Evolutionary conservation across 2,797 vertebrate genomes (phyloP), one percentile per base, ranked within the genome.

Genomic region (Lateolabrax maculatus): DNA sequence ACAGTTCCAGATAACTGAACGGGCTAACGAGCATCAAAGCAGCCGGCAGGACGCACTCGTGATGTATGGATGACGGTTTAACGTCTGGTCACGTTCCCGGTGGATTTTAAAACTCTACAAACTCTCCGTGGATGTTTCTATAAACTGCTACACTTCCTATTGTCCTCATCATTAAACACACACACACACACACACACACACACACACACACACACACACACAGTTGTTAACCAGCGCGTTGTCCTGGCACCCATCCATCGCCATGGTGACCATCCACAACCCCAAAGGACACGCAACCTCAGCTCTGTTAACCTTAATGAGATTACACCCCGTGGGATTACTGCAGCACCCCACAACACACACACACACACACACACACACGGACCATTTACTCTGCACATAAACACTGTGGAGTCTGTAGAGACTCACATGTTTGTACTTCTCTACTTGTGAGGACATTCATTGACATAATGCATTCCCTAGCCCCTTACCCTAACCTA

Each of bases 241-340:
- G 18, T 57, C 56, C 71, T 69, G 79, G 46, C 62, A 44, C 51
- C 77, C 5, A 49, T 87, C 66, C 31, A 71, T 76, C 48, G 4
- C 85, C 90, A 90, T 53, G 57, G 85, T 12, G 55, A 91, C 85
- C 34, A 62, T 31, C 39, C 29, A 46, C 70, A 46, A 62, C 85
- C n/a, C 84, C 85, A 75, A 23, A 84, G 85, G 88, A 90, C 78
- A 7, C 44, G 36, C 86, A 79, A 19, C 37, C 44, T 80, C 67
- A 66, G 83, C 84, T 66, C 53, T 21, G 75, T 90, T 69, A 49
- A 55, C 68, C 75, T 75, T 94, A 94, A 95, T 92, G 90, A 92
- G 93, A 93, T 94, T 93, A 93, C 75, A 79, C 71, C 87, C 85
- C 6, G 25, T 8, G 77, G 88, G 93, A 95, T 94, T 92, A 92